Evolutionary conservation across 2,888 invertebrate genomes (phyloP).

Genomic region (Polylopha cassiicola): DNA sequence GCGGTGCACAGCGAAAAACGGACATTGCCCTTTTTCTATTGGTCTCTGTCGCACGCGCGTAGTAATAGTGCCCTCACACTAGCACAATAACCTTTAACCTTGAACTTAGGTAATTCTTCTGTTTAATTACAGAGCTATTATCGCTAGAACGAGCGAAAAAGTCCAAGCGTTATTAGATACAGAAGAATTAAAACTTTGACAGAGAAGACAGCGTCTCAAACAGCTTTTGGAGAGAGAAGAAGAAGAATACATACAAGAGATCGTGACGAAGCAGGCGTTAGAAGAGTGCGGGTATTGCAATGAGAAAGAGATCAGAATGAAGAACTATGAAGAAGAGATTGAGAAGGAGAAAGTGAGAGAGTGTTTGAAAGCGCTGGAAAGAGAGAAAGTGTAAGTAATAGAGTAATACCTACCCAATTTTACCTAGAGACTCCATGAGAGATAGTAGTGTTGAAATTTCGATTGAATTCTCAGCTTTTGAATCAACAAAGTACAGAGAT

Average conservation of each 20-base stretch:
- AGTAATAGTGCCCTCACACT: too few species aligned
- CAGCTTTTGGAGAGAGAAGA: constrained; percentile 50
- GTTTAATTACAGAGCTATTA: constrained; percentile 43
- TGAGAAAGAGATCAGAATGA: constrained; percentile 42
- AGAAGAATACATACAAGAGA: constrained; percentile 42
- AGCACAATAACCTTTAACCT: too few species aligned
- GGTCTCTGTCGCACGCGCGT: too few species aligned
- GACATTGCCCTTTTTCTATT: background rate
- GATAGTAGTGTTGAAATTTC: too few species aligned
- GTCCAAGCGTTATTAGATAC: constrained; percentile 47
- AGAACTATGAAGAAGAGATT: constrained; percentile 46
- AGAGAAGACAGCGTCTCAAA: constrained; percentile 51
- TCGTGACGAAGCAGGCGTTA: constrained; percentile 40
- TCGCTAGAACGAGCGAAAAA: constrained; percentile 56
- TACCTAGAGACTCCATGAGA: too few species aligned
- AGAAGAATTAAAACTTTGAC: constrained; percentile 61
- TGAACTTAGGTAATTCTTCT: background rate
- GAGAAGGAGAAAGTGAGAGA: constrained; percentile 53
- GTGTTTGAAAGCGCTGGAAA: constrained; percentile 61
- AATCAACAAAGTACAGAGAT: too few species aligned
- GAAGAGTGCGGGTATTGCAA: constrained; percentile 51
- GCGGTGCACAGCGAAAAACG: too few species aligned
- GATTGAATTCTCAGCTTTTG: too few species aligned
- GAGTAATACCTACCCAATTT: background rate
- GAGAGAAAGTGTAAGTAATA: constrained; percentile 58